Conservation (phyloP, 2,797 vertebrate genomes). For the Microctenopoma steveboyesi region DNA sequence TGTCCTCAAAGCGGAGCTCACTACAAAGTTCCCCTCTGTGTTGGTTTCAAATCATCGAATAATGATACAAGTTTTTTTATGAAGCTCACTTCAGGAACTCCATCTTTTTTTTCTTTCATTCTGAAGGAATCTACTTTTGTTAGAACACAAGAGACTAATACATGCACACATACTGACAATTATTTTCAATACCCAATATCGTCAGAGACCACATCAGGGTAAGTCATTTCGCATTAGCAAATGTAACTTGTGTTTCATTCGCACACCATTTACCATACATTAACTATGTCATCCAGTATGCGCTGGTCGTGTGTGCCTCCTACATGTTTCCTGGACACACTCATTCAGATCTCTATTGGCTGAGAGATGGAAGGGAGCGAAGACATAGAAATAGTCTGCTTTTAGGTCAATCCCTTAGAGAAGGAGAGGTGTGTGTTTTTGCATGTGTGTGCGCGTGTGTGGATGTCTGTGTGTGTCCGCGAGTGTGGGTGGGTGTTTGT, state of each 20-base stretch:
- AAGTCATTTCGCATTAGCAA: not conserved
- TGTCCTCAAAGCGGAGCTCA: slow-evolving; percentile 43
- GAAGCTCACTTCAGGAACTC: slow-evolving; percentile 38
- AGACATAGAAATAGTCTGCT: slow-evolving; percentile 67
- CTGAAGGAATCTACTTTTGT: slow-evolving; percentile 14
- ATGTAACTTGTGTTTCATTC: slow-evolving; percentile 9
- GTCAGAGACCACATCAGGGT: not conserved
- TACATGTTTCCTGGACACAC: slow-evolving; percentile 32
- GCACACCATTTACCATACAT: slow-evolving; percentile 18
- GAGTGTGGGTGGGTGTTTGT: slow-evolving; percentile 43
- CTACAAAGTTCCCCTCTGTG: slow-evolving; percentile 46
- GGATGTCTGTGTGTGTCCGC: slow-evolving; percentile 8
- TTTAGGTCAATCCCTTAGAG: slow-evolving; percentile 71
- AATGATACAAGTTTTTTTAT: slow-evolving; percentile 39
- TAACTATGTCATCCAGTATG: slow-evolving; percentile 1
- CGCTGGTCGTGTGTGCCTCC: slow-evolving; percentile 6
- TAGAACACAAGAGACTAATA: not conserved
- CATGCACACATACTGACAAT: slow-evolving; percentile 20
- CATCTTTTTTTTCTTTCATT: slow-evolving; percentile 32
- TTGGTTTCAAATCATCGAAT: slow-evolving; percentile 41
- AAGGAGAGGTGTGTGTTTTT: slow-evolving; percentile 59
- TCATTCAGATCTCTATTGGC: slow-evolving; percentile 39
- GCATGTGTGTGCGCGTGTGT: slow-evolving; percentile 17
- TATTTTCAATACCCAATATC: not conserved
- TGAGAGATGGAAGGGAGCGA: slow-evolving; percentile 30